These are phyloP conservation scores for Zaprionus inermis DNA, from an alignment of 1,140 invertebrate species.

Conservation along the genomic window DNA sequence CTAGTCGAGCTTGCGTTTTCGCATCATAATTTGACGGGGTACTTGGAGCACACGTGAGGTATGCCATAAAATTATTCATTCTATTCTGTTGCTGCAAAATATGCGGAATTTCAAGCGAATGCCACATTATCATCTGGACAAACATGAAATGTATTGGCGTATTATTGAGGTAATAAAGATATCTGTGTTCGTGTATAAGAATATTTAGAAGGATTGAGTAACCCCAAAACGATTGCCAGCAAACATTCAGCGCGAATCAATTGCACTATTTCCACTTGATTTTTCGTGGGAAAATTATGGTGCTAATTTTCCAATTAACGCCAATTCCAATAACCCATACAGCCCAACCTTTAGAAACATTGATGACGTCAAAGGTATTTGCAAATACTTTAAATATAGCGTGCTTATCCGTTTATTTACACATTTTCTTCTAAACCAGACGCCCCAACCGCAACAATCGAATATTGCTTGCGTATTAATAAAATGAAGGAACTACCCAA, in stretches of 20 bases:
- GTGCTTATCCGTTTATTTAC: slow-evolving; percentile 13
- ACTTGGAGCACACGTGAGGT: slow-evolving; percentile 36
- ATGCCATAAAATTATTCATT: slow-evolving; percentile 22
- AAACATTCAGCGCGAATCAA: background rate
- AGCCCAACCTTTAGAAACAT: background rate
- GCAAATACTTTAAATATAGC: slow-evolving; percentile 61
- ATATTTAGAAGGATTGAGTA: slow-evolving; percentile 7
- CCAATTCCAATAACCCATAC: too few relatives aligned
- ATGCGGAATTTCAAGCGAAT: slow-evolving; percentile 31
- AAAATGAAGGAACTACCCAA: slow-evolving; percentile 56
- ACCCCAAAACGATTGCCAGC: slow-evolving; percentile 5
- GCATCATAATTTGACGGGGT: background rate
- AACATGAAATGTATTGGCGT: slow-evolving; percentile 23
- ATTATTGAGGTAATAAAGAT: slow-evolving; percentile 13
- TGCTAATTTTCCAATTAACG: slow-evolving; percentile 33
- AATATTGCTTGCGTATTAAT: slow-evolving; percentile 20
- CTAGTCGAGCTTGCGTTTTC: slow-evolving; percentile 4
- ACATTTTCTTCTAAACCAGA: slow-evolving; percentile 9
- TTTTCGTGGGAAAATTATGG: slow-evolving; percentile 5
- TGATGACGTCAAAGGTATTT: slow-evolving; percentile 61
- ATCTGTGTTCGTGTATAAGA: background rate
- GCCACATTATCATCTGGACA: slow-evolving; percentile 26
- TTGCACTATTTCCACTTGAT: slow-evolving; percentile 37
- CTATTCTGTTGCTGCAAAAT: slow-evolving; percentile 19
- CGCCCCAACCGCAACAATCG: background rate